Conservation (phyloP, 2,113 vertebrate species). For the Myrmecophaga tridactyla region DNA sequence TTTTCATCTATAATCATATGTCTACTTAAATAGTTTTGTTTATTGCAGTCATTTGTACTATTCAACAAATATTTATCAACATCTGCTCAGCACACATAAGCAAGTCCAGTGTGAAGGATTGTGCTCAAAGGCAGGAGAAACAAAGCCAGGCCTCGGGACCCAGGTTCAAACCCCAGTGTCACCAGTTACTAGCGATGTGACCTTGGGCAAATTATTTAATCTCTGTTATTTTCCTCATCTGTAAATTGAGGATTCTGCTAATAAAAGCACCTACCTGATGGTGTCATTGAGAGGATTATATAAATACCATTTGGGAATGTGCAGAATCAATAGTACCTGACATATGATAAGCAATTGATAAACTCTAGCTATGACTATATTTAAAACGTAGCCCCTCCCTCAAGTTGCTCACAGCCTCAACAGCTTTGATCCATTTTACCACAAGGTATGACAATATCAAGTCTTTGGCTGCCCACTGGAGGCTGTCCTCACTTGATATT, state of each 20-base stretch:
- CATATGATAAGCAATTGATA: not conserved
- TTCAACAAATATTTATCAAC: conserved; percentile 55
- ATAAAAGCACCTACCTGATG: not conserved
- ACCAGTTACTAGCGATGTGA: not conserved
- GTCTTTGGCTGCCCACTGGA: not conserved
- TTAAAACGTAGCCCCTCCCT: not conserved
- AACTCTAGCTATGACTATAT: not conserved
- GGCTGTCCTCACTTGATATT: not conserved
- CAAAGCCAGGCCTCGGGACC: not conserved
- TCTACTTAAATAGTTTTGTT: conserved; percentile 60
- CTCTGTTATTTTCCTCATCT: not conserved
- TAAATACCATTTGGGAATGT: not conserved
- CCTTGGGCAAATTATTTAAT: not conserved
- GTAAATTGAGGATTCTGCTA: not conserved
- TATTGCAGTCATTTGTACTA: not conserved
- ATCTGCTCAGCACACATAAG: not conserved
- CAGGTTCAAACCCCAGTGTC: not conserved
- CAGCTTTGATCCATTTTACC: not conserved
- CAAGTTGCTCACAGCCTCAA: not conserved
- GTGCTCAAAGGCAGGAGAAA: not conserved
- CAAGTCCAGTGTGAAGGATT: not conserved
- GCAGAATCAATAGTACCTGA: not conserved
- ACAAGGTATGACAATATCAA: not conserved
- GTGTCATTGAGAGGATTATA: not conserved
- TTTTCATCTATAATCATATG: conserved; percentile 42